Conservation (phyloP, 2,113 vertebrate genomes). For the Euleptes europaea region DNA sequence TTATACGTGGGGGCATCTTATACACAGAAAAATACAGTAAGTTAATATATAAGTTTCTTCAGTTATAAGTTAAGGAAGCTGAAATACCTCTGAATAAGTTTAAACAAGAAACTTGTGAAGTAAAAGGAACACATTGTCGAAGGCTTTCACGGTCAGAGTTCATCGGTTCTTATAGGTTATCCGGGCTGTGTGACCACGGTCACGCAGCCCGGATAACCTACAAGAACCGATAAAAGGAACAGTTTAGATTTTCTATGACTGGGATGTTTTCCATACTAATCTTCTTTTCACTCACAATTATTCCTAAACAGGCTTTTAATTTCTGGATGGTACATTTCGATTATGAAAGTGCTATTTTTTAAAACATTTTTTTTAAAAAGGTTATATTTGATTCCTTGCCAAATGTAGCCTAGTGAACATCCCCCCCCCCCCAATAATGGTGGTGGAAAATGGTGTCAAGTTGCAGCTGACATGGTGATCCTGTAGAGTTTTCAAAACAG, state of each 20-base stretch:
- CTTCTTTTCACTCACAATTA: not conserved
- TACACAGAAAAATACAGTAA: too few species aligned
- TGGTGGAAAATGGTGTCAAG: not conserved
- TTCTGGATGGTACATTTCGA: conserved; percentile 12
- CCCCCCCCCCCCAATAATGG: not conserved
- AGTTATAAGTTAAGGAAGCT: too few species aligned
- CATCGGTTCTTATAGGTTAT: too few species aligned
- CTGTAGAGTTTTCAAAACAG: too few species aligned
- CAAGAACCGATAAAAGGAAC: too few species aligned
- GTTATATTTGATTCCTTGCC: not conserved
- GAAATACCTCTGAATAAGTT: not conserved
- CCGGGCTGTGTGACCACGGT: too few species aligned
- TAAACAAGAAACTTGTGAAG: not conserved
- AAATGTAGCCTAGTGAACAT: not conserved
- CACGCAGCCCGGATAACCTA: too few species aligned
- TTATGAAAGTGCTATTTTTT: not conserved
- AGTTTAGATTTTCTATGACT: not conserved
- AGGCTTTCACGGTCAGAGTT: too few species aligned
- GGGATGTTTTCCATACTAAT: not conserved
- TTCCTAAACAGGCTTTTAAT: not conserved
- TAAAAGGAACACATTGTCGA: not conserved
- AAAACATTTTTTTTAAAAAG: not conserved
- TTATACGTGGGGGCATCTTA: too few species aligned
- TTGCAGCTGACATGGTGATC: too few species aligned
- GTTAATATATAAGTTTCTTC: too few species aligned